Percentiles rank a stretch among this genome's conserved stretches.
These are phyloP conservation scores for Theocolax elegans DNA, from an alignment of 1,140 invertebrate species.

Conservation along the genomic window DNA sequence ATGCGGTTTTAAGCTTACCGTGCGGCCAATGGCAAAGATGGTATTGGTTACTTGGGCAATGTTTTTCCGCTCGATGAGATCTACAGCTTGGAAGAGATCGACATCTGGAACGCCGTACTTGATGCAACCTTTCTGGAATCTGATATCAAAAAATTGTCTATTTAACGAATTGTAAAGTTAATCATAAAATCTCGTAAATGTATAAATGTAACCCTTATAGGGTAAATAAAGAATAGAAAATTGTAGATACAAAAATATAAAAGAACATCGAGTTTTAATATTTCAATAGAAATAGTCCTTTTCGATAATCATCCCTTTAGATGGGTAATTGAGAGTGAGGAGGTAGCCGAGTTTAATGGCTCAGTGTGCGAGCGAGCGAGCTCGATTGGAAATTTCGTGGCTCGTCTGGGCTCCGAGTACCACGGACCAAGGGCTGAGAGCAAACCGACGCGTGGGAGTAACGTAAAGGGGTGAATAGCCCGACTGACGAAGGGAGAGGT, in stretches of 20 bases:
- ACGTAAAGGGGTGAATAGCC: slow-evolving; percentile 21
- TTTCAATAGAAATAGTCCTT: no score
- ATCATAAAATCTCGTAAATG: no score
- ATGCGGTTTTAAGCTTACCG: no score
- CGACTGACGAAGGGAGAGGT: not conserved
- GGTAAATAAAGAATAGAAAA: not conserved
- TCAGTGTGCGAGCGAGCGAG: not conserved
- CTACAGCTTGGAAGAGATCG: slow-evolving; percentile 96
- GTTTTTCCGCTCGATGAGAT: slow-evolving; percentile 94
- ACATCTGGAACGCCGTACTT: slow-evolving; percentile 91
- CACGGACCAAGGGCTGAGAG: slow-evolving; percentile 18
- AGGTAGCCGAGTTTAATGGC: not conserved
- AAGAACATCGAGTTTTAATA: no score
- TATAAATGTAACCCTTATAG: no score
- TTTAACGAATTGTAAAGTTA: no score
- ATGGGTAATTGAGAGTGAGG: slow-evolving; percentile 4
- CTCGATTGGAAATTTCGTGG: no score
- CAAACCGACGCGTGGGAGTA: slow-evolving; percentile 15
- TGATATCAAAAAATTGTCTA: slow-evolving; percentile 51
- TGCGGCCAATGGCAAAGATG: slow-evolving; percentile 90
- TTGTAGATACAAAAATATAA: no score
- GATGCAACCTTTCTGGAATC: slow-evolving; percentile 90
- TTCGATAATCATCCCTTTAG: not conserved
- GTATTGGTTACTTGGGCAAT: slow-evolving; percentile 93
- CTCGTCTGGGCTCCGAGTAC: slow-evolving; percentile 39